Conservation (phyloP, 2,888 invertebrate genomes). For the Bibio marci region DNA sequence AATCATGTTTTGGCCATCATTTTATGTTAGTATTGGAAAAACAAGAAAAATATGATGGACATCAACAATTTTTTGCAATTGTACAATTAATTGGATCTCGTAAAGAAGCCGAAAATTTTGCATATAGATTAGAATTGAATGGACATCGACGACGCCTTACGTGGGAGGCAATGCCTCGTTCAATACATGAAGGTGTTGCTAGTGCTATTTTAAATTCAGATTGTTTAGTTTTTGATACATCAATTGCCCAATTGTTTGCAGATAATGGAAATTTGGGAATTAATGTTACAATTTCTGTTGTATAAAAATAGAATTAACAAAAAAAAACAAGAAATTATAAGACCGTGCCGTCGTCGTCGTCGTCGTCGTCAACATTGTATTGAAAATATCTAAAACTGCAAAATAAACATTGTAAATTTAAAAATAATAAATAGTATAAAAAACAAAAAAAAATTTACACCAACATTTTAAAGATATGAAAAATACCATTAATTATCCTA, state of each 20-base stretch:
- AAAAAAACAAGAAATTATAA: too few species aligned
- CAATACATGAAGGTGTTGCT: slow-evolving; percentile 96
- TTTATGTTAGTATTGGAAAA: slow-evolving; percentile 99
- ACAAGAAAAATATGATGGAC: slow-evolving; percentile 93
- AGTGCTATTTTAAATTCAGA: slow-evolving; percentile 96
- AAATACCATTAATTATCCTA: too few species aligned
- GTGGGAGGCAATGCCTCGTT: slow-evolving; percentile 98
- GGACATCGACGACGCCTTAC: slow-evolving; percentile 86
- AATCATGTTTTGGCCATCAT: slow-evolving; percentile 97
- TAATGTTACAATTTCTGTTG: slow-evolving; percentile 95
- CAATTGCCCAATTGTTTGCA: slow-evolving; percentile 94
- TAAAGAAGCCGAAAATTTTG: slow-evolving; percentile 98
- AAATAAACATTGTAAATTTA: too few species aligned
- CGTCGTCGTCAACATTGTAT: too few species aligned
- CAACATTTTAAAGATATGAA: too few species aligned
- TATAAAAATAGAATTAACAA: slow-evolving; percentile 29
- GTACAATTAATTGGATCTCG: slow-evolving; percentile 97
- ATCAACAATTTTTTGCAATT: slow-evolving; percentile 93
- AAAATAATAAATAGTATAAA: too few species aligned
- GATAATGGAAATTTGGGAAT: slow-evolving; percentile 99
- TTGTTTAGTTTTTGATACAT: slow-evolving; percentile 96
- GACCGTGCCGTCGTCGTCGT: too few species aligned
- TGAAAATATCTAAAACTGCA: too few species aligned
- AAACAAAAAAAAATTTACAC: too few species aligned
- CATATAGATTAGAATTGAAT: slow-evolving; percentile 91